phyloP scores from a whole-genome alignment of 2,113 vertebrate species.

The Colossoma macropomum region DNA sequence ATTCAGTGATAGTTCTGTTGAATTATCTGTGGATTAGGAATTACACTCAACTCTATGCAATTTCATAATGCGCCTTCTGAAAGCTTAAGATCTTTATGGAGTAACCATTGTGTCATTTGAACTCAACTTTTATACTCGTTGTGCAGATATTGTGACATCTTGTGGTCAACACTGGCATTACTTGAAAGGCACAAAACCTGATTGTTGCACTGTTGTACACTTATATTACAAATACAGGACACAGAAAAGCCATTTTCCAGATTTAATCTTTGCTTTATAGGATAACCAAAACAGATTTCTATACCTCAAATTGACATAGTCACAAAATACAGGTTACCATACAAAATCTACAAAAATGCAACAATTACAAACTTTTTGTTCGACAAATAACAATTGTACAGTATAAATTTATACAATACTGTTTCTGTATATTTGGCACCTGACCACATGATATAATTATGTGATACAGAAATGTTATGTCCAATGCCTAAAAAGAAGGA shows the following conservation, averaged over 20 bases:
- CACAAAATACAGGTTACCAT: slow-evolving; percentile 80
- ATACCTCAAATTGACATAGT: slow-evolving; percentile 70
- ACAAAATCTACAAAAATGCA: slow-evolving; percentile 83
- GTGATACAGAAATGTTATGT: slow-evolving; percentile 72
- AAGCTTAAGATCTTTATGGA: background rate
- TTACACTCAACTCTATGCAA: background rate
- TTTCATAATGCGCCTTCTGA: background rate
- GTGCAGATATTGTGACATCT: background rate
- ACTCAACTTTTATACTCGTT: background rate
- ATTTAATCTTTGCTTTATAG: slow-evolving; percentile 75
- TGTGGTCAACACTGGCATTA: background rate
- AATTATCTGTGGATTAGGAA: background rate
- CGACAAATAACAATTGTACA: slow-evolving; percentile 77
- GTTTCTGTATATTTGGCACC: slow-evolving; percentile 80
- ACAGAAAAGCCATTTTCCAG: slow-evolving; percentile 48
- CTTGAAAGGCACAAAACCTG: no score
- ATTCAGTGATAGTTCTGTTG: background rate
- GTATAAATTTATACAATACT: slow-evolving; percentile 83
- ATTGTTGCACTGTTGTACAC: no score
- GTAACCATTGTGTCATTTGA: background rate
- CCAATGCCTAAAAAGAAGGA: slow-evolving; percentile 53
- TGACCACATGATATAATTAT: slow-evolving; percentile 73
- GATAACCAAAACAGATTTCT: slow-evolving; percentile 68
- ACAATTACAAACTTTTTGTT: slow-evolving; percentile 81
- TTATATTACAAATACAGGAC: background rate